Conservation (phyloP, 2,113 vertebrate genomes). For the Hymenochirus boettgeri region DNA sequence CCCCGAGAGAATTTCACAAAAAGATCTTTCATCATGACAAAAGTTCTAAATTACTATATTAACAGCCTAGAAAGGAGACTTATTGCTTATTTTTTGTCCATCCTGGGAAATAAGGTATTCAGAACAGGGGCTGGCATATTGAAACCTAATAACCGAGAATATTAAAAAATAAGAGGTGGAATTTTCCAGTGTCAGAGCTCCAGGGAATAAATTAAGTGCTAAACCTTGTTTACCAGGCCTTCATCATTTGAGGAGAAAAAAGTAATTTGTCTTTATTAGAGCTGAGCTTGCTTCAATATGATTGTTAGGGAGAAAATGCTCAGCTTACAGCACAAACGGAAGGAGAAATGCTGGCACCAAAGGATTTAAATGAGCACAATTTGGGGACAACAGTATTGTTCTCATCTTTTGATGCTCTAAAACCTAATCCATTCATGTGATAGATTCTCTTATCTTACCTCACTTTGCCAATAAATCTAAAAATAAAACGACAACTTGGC, state of each 20-base stretch:
- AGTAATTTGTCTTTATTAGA: constrained; percentile 82
- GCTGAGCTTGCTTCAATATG: constrained; percentile 48
- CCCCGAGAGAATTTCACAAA: constrained; percentile 58
- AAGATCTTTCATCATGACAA: constrained; percentile 73
- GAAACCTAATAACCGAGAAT: constrained; percentile 82
- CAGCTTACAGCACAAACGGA: not conserved
- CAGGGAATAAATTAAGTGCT: constrained; percentile 81
- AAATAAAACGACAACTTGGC: not conserved
- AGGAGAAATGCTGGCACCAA: constrained; percentile 10
- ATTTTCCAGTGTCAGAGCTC: constrained; percentile 61
- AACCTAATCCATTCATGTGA: not conserved
- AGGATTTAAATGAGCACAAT: constrained; percentile 9
- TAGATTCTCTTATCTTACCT: not conserved
- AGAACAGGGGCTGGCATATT: constrained; percentile 74
- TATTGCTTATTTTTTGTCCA: constrained; percentile 63
- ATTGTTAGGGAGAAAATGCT: constrained; percentile 30
- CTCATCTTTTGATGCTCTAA: constrained; percentile 8
- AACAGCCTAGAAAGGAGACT: constrained; percentile 58
- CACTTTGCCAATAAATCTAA: not conserved
- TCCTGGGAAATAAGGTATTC: constrained; percentile 89
- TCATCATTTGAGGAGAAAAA: constrained; percentile 65
- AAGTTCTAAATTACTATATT: constrained; percentile 66
- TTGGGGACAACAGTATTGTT: not conserved
- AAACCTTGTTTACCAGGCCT: constrained; percentile 69
- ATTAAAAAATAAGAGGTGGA: constrained; percentile 75